Evolutionary conservation across 1,140 invertebrate genomes (phyloP), one percentile per base, ranked within the genome.

Genomic region (Pogonomyrmex californicus): DNA sequence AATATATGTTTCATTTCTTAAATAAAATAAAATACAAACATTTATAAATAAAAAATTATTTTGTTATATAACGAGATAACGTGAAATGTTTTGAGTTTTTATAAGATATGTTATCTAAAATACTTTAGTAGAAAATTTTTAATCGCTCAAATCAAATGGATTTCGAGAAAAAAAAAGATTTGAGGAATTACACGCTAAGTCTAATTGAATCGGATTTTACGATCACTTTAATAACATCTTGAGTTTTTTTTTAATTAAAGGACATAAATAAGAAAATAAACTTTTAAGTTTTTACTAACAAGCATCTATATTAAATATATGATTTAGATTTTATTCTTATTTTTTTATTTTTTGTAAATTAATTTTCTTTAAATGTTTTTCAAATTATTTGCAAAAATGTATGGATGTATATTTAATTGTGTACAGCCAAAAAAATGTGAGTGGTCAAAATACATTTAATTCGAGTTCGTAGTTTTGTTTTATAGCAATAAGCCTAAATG

Each of bases 91-190:
- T 4, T 23, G 54, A 51, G 77, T 60, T 90, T 30, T 33, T 44
- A 4, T 0, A 47, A 33, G 51, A 62, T 73, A 49, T 70, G 70
- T 77, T 49, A 65, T 70, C 58, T 30, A 75, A 81, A 68, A 85
- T 49, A 75, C 36, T 14, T 54, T 12, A 54, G 14, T 38, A 33
- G n/a, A 54, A 33, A 87, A 47, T 60, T 51, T 60, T 90, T 56
- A 56, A 85, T 90, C 75, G 75, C 76, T 41, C 62, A 49, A 30
- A 44, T 85, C 58, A 36, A 62, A 38, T 62, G 63, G 4, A 76
- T 70, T 36, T 62, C 38, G 60, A 17, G 30, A 38, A 63, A 78
- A 65, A 87, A 73, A 75, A 86, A 54, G 62, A 49, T 17, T 9
- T 58, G 38, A 33, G 54, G 60, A 56, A 14, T 30, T 60, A 77